Base-by-base conservation (phyloP, 2,797 vertebrate species). In the Sparidentex hasta region DNA sequence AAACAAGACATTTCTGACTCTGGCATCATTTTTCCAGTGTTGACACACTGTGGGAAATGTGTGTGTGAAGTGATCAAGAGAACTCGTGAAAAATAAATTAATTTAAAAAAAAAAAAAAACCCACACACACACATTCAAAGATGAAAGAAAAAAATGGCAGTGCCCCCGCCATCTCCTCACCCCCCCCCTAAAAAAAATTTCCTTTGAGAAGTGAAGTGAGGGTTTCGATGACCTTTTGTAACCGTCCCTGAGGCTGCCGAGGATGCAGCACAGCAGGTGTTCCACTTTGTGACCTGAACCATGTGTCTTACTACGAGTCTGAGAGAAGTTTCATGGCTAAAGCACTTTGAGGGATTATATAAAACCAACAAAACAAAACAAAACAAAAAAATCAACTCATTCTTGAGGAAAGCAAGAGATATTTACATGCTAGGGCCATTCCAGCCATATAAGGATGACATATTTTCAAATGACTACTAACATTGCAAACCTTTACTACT, bases 131-230 rank as follows among this genome's bases (percentile, higher is more conserved):
- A 27, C 11, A n/a, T 3, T 27, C 11, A n/a, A 50, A 74, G 72
- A 81, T 71, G 51, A 79, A 84, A 86, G 63, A 51, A 23, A 46
- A 29, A 38, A 64, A 61, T 11, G 0, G 46, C 47, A 48, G 33
- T 13, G 21, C 38, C 13, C 7, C 21, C 2, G n/a, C 41, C 4
- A 41, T 17, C 54, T 33, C 7, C 16, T 33, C 18, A 4, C n/a
- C 50, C n/a, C 50, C n/a, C 50, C 50, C n/a, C 3, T 3, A 11
- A 51, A 61, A 59, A 23, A 50, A 11, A 3, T 56, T 55, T 66
- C 27, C 76, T 85, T 75, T 82, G 74, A 87, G 65, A 54, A 82
- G 80, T 78, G 88, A 82, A 88, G 65, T 74, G 80, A 84, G 46
- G 65, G 55, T 74, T 83, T 84, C 59, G 52, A 25, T 12, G 25